Conservation (phyloP, 2,797 vertebrate species). For the Malurus splendens region DNA sequence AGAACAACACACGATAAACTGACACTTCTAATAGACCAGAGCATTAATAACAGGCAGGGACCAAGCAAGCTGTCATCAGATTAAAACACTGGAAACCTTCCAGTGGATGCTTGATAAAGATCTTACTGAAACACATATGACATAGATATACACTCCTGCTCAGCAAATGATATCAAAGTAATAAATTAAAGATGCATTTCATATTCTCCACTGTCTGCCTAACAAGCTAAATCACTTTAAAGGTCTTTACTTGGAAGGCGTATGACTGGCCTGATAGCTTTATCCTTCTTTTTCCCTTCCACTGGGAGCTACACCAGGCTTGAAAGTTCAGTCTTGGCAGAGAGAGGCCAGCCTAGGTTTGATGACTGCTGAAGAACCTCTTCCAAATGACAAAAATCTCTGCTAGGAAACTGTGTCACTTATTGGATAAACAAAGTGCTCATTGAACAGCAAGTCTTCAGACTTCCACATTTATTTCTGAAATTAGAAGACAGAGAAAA, state of each 20-base stretch:
- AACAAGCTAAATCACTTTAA: not conserved
- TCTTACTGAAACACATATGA: not conserved
- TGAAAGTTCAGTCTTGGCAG: not conserved
- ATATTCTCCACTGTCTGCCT: not conserved
- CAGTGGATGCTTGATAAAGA: not conserved
- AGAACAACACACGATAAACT: not conserved
- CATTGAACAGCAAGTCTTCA: not conserved
- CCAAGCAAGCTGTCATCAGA: not conserved
- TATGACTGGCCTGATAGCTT: not conserved
- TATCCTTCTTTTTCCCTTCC: not conserved
- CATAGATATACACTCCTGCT: not conserved
- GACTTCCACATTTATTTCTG: not conserved
- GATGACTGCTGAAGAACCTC: not conserved
- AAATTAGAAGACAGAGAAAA: not conserved
- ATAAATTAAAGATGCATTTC: not conserved
- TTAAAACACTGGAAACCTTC: not conserved
- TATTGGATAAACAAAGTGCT: not conserved
- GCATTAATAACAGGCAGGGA: not conserved
- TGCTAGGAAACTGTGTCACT: not conserved
- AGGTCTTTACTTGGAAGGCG: not conserved
- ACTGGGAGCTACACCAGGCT: not conserved
- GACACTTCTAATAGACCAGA: not conserved
- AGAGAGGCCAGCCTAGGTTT: not conserved
- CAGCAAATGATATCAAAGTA: not conserved
- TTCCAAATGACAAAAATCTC: not conserved